Percentiles rank a stretch among this genome's conserved stretches.
These are phyloP conservation scores for Chloroclysta siterata DNA, from an alignment of 2,888 invertebrate species.

Conservation along the genomic window DNA sequence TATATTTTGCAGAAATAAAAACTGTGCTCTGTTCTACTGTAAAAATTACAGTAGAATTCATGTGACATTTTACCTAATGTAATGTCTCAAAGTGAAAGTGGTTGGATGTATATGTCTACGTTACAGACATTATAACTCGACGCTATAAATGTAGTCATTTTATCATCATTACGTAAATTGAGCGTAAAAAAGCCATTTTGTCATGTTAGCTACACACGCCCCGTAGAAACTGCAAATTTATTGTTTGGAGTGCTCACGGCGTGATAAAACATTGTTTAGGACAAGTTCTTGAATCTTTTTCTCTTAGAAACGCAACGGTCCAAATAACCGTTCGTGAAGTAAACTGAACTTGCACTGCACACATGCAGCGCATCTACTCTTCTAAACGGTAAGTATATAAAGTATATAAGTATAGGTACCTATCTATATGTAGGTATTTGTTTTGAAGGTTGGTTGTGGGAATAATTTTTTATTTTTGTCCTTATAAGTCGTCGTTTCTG, in stretches of 20 bases:
- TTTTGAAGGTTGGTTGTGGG: no score
- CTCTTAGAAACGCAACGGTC: neutral
- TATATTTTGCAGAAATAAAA: neutral
- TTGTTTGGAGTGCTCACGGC: constrained; percentile 27
- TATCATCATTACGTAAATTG: constrained; percentile 44
- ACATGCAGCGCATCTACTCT: neutral
- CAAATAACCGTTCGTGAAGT: neutral
- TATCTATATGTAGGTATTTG: no score
- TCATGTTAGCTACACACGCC: constrained; percentile 32
- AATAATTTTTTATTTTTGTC: no score
- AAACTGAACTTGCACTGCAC: neutral
- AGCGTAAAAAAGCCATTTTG: constrained; percentile 42
- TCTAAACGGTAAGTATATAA: no score
- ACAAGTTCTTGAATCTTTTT: constrained; percentile 1
- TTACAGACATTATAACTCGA: constrained; percentile 29
- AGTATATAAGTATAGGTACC: no score
- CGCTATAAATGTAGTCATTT: constrained; percentile 39
- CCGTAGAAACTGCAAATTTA: constrained; percentile 32
- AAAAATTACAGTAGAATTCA: neutral
- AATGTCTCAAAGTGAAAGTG: constrained; percentile 17
- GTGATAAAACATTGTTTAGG: constrained; percentile 20
- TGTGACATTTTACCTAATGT: constrained; percentile 6
- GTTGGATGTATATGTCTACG: constrained; percentile 26
- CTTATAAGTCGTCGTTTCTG: no score
- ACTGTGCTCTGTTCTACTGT: neutral